Conservation (phyloP, 1,140 invertebrate genomes). For the Atta cephalotes region DNA sequence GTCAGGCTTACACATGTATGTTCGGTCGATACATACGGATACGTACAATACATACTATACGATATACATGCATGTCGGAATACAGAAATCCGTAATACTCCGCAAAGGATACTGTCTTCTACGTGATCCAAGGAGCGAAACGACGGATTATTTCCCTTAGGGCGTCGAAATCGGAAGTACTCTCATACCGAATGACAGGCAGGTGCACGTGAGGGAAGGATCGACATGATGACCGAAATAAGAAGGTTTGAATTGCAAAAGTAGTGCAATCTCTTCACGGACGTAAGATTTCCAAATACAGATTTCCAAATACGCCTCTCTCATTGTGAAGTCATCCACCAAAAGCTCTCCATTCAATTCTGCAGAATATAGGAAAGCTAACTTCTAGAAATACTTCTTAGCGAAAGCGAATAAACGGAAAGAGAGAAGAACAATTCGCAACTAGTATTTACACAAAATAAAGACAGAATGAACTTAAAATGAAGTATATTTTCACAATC, state of each 20-base stretch:
- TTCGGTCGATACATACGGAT: slow-evolving; percentile 51
- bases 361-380: not conserved
- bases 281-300: slow-evolving; percentile 28
- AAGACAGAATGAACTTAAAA: not conserved
- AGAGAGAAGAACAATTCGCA: not conserved
- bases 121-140: slow-evolving; percentile 64
- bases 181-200: slow-evolving; percentile 48
- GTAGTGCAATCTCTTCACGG: not conserved
- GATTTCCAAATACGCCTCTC: slow-evolving; percentile 16
- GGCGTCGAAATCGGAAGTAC: slow-evolving; percentile 64
- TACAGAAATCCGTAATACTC: slow-evolving; percentile 70
- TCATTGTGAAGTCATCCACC: not conserved
- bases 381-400: not conserved
- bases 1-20: slow-evolving; percentile 49
- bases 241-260: slow-evolving; percentile 48
- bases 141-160: slow-evolving; percentile 66
- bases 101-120: slow-evolving; percentile 59
- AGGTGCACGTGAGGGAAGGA: slow-evolving; percentile 45
- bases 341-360: slow-evolving; percentile 30
- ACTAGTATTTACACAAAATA: slow-evolving; percentile 2
- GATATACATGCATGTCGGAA: slow-evolving; percentile 33
- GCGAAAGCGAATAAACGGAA: not conserved
- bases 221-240: slow-evolving; percentile 41
- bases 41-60: slow-evolving; percentile 34
- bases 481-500: not conserved